These are phyloP conservation scores for Australoheros facetus DNA, from an alignment of 2,797 vertebrate genomes.

Conservation along the genomic window DNA sequence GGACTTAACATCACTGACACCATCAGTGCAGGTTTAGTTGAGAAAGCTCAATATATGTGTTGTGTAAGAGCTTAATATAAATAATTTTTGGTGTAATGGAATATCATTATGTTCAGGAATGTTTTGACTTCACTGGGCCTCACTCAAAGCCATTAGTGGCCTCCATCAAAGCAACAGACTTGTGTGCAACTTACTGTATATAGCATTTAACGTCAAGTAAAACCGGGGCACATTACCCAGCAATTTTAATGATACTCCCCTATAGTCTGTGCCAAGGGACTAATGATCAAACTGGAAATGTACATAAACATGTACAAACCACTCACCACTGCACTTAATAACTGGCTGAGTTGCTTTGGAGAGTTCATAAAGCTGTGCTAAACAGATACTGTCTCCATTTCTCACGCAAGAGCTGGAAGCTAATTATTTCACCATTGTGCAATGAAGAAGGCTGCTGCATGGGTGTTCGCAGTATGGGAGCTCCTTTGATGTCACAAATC, in stretches of 20 bases:
- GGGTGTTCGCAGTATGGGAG: conserved; percentile 68
- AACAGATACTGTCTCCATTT: conserved; percentile 70
- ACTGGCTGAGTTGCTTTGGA: conserved; percentile 60
- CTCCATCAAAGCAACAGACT: conserved; percentile 41
- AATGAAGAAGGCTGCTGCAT: conserved; percentile 59
- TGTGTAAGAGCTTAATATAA: not conserved
- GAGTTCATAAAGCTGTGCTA: conserved; percentile 54
- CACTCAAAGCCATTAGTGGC: conserved; percentile 38
- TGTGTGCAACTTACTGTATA: conserved; percentile 27
- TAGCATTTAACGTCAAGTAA: conserved; percentile 46
- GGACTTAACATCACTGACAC: not conserved
- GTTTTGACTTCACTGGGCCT: conserved; percentile 5
- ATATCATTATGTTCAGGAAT: conserved; percentile 14
- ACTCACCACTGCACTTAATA: conserved; percentile 61
- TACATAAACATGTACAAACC: conserved; percentile 66
- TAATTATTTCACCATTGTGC: conserved; percentile 79
- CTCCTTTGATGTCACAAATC: conserved; percentile 74
- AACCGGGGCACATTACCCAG: conserved; percentile 36
- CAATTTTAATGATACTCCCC: conserved; percentile 52
- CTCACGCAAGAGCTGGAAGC: conserved; percentile 71
- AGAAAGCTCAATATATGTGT: not conserved
- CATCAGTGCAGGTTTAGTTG: not conserved
- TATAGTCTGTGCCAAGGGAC: conserved; percentile 54
- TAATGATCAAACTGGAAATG: conserved; percentile 72
- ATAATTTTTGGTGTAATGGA: not conserved